phyloP scores from a whole-genome alignment of 2,113 vertebrate species.

The Tyto alba region DNA sequence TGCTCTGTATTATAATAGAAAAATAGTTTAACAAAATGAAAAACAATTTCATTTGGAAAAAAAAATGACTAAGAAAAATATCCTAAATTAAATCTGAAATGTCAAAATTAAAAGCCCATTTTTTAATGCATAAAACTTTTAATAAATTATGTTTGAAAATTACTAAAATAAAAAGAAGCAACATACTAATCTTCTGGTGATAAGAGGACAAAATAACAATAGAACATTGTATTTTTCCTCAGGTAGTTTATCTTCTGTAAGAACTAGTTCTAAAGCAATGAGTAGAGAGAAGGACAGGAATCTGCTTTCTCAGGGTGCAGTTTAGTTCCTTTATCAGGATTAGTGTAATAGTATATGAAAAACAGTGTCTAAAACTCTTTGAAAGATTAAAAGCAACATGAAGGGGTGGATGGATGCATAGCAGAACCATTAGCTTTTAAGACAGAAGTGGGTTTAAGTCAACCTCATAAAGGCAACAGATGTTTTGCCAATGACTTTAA shows the following conservation, averaged over 20 bases:
- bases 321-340: neutral
- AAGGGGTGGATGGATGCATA: neutral
- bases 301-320: neutral
- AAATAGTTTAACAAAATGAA: neutral
- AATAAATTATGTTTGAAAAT: neutral
- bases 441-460: neutral
- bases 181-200: neutral
- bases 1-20: neutral
- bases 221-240: neutral
- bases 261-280: neutral
- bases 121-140: neutral
- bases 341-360: neutral
- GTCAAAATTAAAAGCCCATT: neutral
- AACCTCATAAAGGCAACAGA: neutral
- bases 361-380: neutral
- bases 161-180: neutral
- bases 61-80: neutral
- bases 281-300: neutral
- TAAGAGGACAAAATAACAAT: neutral
- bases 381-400: neutral
- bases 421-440: neutral
- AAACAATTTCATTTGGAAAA: neutral
- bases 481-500: neutral
- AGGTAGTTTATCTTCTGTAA: neutral
- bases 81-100: neutral